Evolutionary conservation across 2,113 vertebrate genomes (phyloP).

Genomic region (Haemorhous mexicanus): DNA sequence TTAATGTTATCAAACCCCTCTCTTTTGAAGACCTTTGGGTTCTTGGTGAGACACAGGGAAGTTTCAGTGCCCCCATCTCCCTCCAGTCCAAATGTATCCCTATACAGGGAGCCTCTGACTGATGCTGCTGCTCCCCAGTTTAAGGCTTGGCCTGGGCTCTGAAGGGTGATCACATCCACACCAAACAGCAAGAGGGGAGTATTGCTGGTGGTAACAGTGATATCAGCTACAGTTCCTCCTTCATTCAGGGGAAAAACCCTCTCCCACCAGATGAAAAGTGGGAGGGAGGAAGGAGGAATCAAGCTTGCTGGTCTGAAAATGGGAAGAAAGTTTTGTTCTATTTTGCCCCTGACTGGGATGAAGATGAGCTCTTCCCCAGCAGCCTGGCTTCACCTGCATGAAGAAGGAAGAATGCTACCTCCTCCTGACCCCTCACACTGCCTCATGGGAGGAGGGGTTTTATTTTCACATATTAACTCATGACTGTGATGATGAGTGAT

Average conservation of each 20-base stretch:
- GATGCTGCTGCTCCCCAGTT: not conserved
- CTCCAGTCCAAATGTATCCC: rapidly evolving
- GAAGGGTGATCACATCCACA: not conserved
- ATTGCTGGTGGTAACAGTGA: not conserved
- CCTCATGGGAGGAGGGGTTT: not conserved
- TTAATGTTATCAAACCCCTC: not conserved
- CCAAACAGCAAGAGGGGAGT: not conserved
- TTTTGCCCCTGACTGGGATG: not conserved
- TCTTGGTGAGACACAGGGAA: not conserved
- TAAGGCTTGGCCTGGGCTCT: not conserved
- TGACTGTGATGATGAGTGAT: not conserved
- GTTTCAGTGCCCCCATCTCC: not conserved
- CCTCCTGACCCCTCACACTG: not conserved
- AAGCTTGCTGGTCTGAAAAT: not conserved
- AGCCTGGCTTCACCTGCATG: not conserved
- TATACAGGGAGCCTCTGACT: not conserved
- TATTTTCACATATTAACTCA: not conserved
- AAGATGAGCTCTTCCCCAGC: not conserved
- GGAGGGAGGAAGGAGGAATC: not conserved
- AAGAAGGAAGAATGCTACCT: not conserved
- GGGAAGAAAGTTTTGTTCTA: not conserved
- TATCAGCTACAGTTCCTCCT: not conserved
- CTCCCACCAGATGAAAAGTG: not conserved
- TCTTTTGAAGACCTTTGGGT: not conserved
- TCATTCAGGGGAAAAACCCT: not conserved